Conservation (phyloP, 2,113 vertebrate species). For the Oenanthe melanoleuca region DNA sequence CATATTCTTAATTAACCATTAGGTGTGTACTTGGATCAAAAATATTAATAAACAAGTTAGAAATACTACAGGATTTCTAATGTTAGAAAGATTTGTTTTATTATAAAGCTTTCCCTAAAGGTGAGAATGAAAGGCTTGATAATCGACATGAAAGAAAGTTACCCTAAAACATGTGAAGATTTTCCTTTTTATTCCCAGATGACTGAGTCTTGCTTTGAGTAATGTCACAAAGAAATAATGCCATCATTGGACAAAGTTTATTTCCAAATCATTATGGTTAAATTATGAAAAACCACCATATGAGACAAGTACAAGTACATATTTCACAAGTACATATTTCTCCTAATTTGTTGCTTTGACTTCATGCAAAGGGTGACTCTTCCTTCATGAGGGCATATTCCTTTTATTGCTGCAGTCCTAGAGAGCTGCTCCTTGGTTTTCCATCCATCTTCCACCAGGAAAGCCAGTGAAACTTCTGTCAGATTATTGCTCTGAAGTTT, state of each 20-base stretch:
- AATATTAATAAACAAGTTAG: background rate
- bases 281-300: slow-evolving; percentile 19
- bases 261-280: background rate
- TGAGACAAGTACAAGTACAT: background rate
- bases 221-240: background rate
- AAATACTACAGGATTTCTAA: background rate
- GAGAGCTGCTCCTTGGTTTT: slow-evolving; percentile 3
- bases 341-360: background rate
- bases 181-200: background rate
- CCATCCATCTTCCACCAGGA: background rate
- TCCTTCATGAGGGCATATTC: background rate
- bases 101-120: background rate
- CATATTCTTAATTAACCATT: background rate
- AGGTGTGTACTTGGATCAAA: background rate
- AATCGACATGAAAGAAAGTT: background rate
- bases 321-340: background rate
- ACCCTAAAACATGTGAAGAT: background rate
- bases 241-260: background rate
- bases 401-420: background rate
- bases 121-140: background rate
- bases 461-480: background rate
- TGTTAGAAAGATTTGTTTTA: background rate
- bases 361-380: background rate
- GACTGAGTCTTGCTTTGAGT: background rate
- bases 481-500: slow-evolving; percentile 3